A percentile compares a stretch with the other conserved stretches of the same genome.
These are phyloP conservation scores for Arrhopalites spinosus DNA, from an alignment of 2,888 invertebrate genomes.

Conservation along the genomic window DNA sequence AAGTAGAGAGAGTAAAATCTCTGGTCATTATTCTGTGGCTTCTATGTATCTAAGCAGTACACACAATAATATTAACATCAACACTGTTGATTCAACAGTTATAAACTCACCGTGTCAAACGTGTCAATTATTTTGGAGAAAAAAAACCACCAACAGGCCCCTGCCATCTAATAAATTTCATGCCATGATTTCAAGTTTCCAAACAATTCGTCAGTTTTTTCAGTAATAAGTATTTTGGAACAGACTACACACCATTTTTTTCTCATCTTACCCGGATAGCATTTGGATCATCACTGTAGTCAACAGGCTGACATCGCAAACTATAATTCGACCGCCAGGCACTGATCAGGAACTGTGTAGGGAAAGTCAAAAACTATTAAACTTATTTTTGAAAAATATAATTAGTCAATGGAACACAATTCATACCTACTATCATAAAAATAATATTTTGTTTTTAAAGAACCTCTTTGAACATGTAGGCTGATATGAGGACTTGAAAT, in stretches of 20 bases:
- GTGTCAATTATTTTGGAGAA: conserved; percentile 67
- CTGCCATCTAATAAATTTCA: conserved; percentile 61
- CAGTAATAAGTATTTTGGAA: neutral
- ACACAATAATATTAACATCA: no score
- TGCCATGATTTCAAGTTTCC: no score
- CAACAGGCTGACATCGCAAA: conserved; percentile 62
- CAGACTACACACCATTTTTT: neutral
- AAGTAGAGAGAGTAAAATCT: neutral
- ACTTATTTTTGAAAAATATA: neutral
- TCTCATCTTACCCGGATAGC: conserved; percentile 59
- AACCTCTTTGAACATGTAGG: conserved; percentile 92
- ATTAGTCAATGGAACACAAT: neutral
- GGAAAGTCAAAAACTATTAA: neutral
- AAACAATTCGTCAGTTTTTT: neutral
- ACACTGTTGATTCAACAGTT: neutral
- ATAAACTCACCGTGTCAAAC: conserved; percentile 64
- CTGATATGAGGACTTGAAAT: conserved; percentile 83
- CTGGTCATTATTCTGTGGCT: no score
- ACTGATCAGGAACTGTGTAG: conserved; percentile 49
- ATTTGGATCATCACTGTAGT: conserved; percentile 60
- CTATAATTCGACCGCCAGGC: conserved; percentile 61
- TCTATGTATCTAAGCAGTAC: no score
- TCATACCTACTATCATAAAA: no score
- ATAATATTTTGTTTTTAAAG: no score
- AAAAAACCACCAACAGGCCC: conserved; percentile 66